Percentiles rank a stretch among this genome's conserved stretches.
phyloP scores from a whole-genome alignment of 2,113 vertebrate genomes.

The Redunca redunca region DNA sequence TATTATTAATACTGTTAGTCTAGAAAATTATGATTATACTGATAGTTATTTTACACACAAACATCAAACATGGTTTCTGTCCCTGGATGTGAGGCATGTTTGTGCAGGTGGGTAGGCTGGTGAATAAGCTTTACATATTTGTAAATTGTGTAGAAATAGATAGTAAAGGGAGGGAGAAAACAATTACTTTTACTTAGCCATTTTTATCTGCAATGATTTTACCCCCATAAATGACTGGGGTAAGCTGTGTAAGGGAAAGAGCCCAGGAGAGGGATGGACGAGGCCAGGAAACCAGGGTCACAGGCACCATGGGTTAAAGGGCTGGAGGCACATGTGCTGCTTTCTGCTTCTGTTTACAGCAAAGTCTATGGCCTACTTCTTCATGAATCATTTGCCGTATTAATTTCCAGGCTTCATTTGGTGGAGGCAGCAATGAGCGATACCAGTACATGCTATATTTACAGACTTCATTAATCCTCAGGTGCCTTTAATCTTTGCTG shows the following conservation, averaged over 20 bases:
- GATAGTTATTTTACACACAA: background rate
- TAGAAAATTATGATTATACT: background rate
- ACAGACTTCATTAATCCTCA: background rate
- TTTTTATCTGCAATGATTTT: background rate
- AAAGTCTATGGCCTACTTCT: background rate
- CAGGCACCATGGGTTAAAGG: background rate
- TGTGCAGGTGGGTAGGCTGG: background rate
- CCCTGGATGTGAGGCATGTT: rapidly evolving
- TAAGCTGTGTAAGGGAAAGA: background rate
- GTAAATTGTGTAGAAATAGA: background rate
- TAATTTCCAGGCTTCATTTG: background rate
- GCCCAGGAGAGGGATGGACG: too few species aligned
- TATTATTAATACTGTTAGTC: background rate
- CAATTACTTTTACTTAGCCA: background rate
- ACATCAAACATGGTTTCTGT: background rate
- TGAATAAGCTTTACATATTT: background rate
- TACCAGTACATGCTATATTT: background rate
- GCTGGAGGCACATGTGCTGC: rapidly evolving
- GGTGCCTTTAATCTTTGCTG: background rate
- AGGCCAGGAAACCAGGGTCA: background rate
- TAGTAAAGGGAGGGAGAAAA: background rate
- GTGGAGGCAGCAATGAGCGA: background rate
- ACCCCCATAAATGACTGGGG: background rate
- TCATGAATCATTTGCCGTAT: constrained; percentile 3
- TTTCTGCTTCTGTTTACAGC: background rate